phyloP scores from a whole-genome alignment of 1,140 invertebrate genomes.

The Camponotus vicinus region DNA sequence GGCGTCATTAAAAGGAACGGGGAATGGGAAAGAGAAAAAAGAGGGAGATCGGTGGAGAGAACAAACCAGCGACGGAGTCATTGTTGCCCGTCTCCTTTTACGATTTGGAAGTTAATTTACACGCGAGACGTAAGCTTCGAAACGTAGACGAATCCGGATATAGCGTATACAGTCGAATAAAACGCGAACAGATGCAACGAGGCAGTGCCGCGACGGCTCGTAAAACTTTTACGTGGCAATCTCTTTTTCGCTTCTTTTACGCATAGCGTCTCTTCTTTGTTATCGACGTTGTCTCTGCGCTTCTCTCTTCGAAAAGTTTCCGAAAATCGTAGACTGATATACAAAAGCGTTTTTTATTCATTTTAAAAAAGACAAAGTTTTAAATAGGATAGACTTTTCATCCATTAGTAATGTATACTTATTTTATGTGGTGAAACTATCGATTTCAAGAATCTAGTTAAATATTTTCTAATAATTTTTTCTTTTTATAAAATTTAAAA shows the following conservation, averaged over 20 bases:
- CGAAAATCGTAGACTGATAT: slow-evolving; percentile 54
- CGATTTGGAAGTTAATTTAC: slow-evolving; percentile 77
- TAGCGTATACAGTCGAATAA: slow-evolving; percentile 75
- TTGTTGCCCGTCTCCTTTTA: slow-evolving; percentile 69
- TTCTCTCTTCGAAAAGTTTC: slow-evolving; percentile 77
- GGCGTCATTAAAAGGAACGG: slow-evolving; percentile 46
- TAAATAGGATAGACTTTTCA: not conserved
- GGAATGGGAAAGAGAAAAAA: not conserved
- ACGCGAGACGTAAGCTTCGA: slow-evolving; percentile 69
- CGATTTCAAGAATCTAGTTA: not conserved
- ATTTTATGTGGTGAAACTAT: not conserved
- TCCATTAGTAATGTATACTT: not conserved
- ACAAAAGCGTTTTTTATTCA: slow-evolving; percentile 46
- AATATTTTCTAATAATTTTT: not conserved
- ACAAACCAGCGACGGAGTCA: not conserved
- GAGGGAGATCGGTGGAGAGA: not conserved
- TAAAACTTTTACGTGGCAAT: slow-evolving; percentile 81
- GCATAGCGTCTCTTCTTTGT: slow-evolving; percentile 27
- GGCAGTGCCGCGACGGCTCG: slow-evolving; percentile 75
- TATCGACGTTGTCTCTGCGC: slow-evolving; percentile 53
- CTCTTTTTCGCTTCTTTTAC: slow-evolving; percentile 69
- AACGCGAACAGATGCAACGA: slow-evolving; percentile 81
- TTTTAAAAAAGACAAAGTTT: not conserved
- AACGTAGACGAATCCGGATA: slow-evolving; percentile 64
- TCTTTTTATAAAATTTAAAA: not conserved